phyloP scores from a whole-genome alignment of 2,113 vertebrate genomes.

The Plecturocebus donacophilus region DNA sequence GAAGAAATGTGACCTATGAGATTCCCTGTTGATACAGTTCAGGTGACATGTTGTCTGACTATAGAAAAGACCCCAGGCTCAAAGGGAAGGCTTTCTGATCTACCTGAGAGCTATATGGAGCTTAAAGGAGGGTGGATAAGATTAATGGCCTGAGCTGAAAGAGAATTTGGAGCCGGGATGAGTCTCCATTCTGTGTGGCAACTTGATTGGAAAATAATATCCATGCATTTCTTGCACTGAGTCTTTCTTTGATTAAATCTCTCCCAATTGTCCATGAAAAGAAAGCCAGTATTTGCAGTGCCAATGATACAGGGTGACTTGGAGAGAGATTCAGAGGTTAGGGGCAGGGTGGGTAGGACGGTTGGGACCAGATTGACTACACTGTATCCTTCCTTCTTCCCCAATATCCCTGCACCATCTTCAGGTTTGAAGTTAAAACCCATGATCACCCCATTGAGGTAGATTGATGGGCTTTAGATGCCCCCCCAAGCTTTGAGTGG shows the following conservation, averaged over 20 bases:
- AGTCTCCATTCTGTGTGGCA: not conserved
- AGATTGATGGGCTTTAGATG: not conserved
- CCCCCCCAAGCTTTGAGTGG: not conserved
- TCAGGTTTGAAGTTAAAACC: not conserved
- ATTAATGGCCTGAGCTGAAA: not conserved
- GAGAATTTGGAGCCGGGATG: not conserved
- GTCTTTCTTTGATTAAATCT: not conserved
- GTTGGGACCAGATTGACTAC: not conserved
- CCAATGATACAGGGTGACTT: not conserved
- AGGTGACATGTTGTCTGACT: not conserved
- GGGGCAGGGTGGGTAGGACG: not conserved
- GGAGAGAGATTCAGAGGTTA: not conserved
- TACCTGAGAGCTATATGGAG: not conserved
- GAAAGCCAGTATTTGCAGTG: not conserved
- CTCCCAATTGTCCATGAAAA: not conserved
- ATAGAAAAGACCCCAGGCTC: not conserved
- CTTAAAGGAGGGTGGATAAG: not conserved
- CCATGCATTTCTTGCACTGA: not conserved
- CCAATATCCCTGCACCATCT: not conserved
- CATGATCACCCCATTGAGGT: not conserved
- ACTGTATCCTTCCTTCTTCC: not conserved
- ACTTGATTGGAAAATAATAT: not conserved
- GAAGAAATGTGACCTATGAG: not conserved
- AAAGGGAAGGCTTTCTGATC: not conserved
- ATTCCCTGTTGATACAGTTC: not conserved